These are phyloP conservation scores for Anastatus disparis DNA, from an alignment of 1,140 invertebrate genomes.

Conservation along the genomic window DNA sequence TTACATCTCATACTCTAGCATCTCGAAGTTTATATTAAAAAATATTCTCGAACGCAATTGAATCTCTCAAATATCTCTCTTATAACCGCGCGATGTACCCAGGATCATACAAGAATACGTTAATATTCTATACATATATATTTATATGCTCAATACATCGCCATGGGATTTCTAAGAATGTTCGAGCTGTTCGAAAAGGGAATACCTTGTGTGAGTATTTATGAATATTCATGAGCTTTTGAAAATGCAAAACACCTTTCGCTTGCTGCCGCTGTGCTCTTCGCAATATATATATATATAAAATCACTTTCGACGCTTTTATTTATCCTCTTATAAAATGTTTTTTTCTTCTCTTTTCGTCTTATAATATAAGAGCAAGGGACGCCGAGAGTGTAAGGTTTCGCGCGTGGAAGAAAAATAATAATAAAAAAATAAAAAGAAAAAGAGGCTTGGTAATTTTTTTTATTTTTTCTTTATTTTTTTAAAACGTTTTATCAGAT, in stretches of 20 bases:
- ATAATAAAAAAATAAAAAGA: not conserved
- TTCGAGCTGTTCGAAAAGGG: slow-evolving; percentile 14
- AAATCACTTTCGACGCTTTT: slow-evolving; percentile 36
- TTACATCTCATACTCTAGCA: no score
- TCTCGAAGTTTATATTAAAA: not conserved
- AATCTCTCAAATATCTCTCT: not conserved
- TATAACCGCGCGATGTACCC: not conserved
- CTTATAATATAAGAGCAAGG: slow-evolving; percentile 22
- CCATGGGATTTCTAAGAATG: slow-evolving; percentile 53
- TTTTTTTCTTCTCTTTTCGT: slow-evolving; percentile 32
- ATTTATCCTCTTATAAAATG: slow-evolving; percentile 26
- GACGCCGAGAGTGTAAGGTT: slow-evolving; percentile 31
- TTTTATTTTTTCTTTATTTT: no score
- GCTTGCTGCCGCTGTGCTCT: not conserved
- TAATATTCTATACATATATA: no score
- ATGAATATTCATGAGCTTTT: slow-evolving; percentile 59
- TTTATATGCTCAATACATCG: not conserved
- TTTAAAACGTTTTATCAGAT: slow-evolving; percentile 58
- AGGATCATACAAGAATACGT: no score
- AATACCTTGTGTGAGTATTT: no score
- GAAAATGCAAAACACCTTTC: slow-evolving; percentile 39
- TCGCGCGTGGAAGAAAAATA: slow-evolving; percentile 9
- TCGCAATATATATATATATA: not conserved
- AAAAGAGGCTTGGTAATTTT: no score
- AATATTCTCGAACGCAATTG: not conserved